phyloP scores from a whole-genome alignment of 2,888 invertebrate genomes.

The Cephus pygmeus region DNA sequence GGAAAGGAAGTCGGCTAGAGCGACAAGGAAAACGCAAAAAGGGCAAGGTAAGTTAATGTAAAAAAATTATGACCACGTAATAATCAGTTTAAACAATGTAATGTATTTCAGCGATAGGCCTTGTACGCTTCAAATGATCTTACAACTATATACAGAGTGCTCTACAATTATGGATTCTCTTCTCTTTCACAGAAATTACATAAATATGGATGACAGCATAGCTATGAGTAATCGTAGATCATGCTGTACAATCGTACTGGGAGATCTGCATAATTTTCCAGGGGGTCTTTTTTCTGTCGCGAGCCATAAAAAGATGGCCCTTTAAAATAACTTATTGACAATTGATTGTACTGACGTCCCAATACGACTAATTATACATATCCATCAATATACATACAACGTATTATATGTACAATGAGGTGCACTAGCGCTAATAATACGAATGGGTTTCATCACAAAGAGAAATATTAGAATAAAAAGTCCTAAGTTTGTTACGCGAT shows the following conservation, averaged over 20 bases:
- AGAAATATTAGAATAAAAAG: background rate
- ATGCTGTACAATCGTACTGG: background rate
- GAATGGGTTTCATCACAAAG: slow-evolving; percentile 23
- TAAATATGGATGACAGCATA: background rate
- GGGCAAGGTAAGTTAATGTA: background rate
- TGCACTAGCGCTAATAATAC: slow-evolving; percentile 22
- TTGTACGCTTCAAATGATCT: background rate
- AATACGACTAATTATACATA: background rate
- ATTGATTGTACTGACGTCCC: background rate
- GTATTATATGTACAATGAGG: slow-evolving; percentile 14
- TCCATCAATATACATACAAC: background rate
- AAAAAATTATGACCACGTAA: background rate
- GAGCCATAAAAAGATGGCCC: background rate
- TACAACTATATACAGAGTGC: background rate
- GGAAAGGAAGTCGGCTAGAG: too few species aligned
- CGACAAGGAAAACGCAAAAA: too few species aligned
- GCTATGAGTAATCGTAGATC: background rate
- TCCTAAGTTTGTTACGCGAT: background rate
- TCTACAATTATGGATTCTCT: background rate
- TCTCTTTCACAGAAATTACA: background rate
- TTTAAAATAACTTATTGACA: background rate
- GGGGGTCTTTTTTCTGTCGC: background rate
- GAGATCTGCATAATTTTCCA: background rate
- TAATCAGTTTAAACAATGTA: background rate
- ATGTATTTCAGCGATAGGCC: background rate